Evolutionary conservation across 2,797 vertebrate species (phyloP).

Genomic region (Semotilus atromaculatus): DNA sequence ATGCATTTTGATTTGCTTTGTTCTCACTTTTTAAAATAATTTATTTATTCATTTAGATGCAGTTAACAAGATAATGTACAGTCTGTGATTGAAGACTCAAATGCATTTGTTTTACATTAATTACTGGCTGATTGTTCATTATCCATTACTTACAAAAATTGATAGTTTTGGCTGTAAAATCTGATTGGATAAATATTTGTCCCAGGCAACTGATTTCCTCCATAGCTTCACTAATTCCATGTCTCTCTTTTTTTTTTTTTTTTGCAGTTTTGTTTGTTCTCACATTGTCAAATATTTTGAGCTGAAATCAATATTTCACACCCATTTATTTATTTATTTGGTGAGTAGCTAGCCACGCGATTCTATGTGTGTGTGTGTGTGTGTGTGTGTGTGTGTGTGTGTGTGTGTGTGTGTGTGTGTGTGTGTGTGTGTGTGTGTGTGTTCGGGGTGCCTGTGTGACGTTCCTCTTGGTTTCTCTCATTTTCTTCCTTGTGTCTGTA

Average conservation of each 20-base stretch:
- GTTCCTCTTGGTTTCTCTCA: slow-evolving; percentile 19
- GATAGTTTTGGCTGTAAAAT: neutral
- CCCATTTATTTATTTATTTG: neutral
- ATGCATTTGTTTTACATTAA: slow-evolving; percentile 11
- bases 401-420: slow-evolving; percentile 21
- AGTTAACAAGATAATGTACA: neutral
- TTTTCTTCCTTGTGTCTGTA: slow-evolving; percentile 66
- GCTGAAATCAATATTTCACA: neutral
- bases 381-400: slow-evolving; percentile 12
- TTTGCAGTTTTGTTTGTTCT: neutral
- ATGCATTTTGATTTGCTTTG: neutral
- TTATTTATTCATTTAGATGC: too few species aligned
- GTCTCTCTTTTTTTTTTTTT: neutral
- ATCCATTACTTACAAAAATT: neutral
- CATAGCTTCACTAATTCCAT: neutral
- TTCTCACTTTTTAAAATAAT: neutral
- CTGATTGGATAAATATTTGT: neutral
- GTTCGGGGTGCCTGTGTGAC: neutral
- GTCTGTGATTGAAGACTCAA: neutral
- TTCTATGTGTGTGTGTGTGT: slow-evolving; percentile 8
- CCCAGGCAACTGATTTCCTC: neutral
- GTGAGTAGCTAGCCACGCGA: neutral
- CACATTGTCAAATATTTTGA: neutral
- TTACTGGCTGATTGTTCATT: neutral
- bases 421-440: slow-evolving; percentile 22